These are phyloP conservation scores for Channa striata DNA, from an alignment of 2,797 vertebrate species.

Conservation along the genomic window DNA sequence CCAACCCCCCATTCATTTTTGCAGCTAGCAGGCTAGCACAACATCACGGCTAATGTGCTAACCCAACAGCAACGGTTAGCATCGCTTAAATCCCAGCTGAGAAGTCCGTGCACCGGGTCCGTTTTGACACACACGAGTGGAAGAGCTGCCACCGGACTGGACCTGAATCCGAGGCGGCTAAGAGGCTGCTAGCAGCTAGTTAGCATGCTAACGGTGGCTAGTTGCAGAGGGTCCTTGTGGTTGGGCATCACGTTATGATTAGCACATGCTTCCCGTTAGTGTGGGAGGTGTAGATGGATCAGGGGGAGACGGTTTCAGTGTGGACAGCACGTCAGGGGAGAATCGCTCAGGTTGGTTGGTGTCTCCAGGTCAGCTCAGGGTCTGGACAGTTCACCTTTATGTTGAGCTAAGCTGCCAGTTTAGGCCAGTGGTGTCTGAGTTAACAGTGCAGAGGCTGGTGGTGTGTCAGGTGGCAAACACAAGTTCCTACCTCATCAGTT, in stretches of 20 bases:
- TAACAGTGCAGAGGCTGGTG: not conserved
- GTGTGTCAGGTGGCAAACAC: too few relatives aligned
- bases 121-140: not conserved
- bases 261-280: slow-evolving; percentile 78
- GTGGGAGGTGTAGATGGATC: slow-evolving; percentile 4
- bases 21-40: slow-evolving; percentile 61
- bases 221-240: slow-evolving; percentile 30
- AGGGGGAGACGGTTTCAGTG: not conserved
- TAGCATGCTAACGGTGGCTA: slow-evolving; percentile 69
- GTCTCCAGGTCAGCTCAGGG: slow-evolving; percentile 18
- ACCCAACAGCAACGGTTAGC: slow-evolving; percentile 26
- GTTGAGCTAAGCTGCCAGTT: not conserved
- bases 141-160: too few relatives aligned
- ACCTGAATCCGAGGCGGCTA: slow-evolving; percentile 5
- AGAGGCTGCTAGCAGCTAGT: slow-evolving; percentile 38
- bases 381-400: slow-evolving; percentile 12
- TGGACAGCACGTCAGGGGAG: slow-evolving; percentile 10
- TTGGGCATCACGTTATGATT: slow-evolving; percentile 52
- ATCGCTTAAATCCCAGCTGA: too few relatives aligned
- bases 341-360: slow-evolving; percentile 41
- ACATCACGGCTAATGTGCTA: slow-evolving; percentile 53
- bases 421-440: not conserved
- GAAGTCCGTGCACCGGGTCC: not conserved
- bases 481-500: too few relatives aligned
- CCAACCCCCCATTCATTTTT: slow-evolving; percentile 78